Evolutionary conservation across 2,113 vertebrate species (phyloP).

Genomic region (Gorsachius goisagi): DNA sequence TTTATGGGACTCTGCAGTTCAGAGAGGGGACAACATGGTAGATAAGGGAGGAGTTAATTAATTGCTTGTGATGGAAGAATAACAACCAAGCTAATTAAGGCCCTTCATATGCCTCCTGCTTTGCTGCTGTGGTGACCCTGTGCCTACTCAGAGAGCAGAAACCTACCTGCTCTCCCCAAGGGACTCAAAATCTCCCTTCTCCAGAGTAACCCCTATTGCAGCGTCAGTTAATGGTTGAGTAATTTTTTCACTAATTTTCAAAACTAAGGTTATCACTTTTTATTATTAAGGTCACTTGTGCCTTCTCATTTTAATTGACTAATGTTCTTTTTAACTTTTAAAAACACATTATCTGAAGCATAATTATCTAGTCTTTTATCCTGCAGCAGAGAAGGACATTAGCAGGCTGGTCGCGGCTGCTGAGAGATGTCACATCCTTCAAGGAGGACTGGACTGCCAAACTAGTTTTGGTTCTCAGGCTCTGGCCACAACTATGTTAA

Average conservation of each 20-base stretch:
- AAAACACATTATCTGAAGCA: background rate
- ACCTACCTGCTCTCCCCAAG: background rate
- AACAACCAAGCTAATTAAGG: background rate
- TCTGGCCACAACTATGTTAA: background rate
- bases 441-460: background rate
- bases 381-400: background rate
- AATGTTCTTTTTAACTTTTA: background rate
- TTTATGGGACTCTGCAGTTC: background rate
- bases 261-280: background rate
- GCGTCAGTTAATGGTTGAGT: background rate
- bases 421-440: background rate
- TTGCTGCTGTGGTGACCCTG: background rate
- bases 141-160: background rate
- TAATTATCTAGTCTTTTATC: background rate
- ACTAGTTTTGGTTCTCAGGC: background rate
- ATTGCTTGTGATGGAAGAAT: background rate
- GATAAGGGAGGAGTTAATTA: background rate
- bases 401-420: background rate
- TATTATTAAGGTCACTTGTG: background rate
- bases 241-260: background rate
- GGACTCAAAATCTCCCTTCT: background rate
- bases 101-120: background rate
- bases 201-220: background rate
- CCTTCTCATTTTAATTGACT: background rate
- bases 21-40: background rate